Evolutionary conservation across 2,113 vertebrate species (phyloP).

Genomic region (Apeltes quadracus): DNA sequence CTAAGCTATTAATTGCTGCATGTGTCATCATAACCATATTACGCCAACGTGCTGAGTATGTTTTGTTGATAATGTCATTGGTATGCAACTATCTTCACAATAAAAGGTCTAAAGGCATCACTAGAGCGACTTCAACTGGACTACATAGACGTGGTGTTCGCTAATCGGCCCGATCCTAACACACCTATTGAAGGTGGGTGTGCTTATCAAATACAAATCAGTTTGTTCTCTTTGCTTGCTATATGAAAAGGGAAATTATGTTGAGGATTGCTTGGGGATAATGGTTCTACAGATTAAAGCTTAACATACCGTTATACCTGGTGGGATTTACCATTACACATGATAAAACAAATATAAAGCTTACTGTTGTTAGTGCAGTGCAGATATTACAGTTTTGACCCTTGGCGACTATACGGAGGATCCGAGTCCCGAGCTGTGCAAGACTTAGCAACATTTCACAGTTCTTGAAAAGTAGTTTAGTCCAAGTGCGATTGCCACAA

Average conservation of each 20-base stretch:
- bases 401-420: too few species aligned
- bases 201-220: neutral
- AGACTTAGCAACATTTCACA: too few species aligned
- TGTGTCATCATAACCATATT: neutral
- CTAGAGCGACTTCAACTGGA: conserved; percentile 91
- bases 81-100: neutral
- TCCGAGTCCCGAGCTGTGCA: too few species aligned
- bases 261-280: neutral
- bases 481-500: too few species aligned
- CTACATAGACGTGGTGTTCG: conserved; percentile 93
- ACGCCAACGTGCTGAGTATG: neutral
- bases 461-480: too few species aligned
- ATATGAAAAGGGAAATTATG: neutral
- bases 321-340: neutral
- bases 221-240: neutral
- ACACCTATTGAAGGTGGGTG: conserved; percentile 93
- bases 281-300: neutral
- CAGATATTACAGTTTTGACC: too few species aligned
- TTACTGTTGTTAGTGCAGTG: too few species aligned
- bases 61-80: neutral
- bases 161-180: conserved; percentile 92
- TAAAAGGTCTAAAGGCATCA: conserved; percentile 88
- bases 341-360: too few species aligned
- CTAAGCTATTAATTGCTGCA: neutral
- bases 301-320: neutral